Conservation (phyloP, 2,888 invertebrate genomes). For the Brachyopa scutellaris region DNA sequence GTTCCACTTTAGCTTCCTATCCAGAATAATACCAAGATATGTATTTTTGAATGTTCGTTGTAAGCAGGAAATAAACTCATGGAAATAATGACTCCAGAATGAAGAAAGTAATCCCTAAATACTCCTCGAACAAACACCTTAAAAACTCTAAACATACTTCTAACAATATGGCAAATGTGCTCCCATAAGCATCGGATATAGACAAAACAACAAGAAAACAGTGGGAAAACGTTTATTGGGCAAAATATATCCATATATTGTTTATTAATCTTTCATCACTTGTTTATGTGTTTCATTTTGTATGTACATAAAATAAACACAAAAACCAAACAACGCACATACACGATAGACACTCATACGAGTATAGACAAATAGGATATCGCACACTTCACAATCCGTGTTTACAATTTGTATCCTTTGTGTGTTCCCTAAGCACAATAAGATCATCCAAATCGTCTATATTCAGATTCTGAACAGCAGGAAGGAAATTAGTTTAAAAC, state of each 20-base stretch:
- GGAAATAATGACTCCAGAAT: too few relatives aligned
- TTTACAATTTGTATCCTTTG: slow-evolving; percentile 45
- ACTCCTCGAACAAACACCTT: too few relatives aligned
- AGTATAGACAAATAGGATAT: slow-evolving; percentile 36
- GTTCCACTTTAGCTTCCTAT: too few relatives aligned
- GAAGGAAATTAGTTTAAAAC: slow-evolving; percentile 59
- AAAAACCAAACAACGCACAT: slow-evolving; percentile 25
- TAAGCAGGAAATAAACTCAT: too few relatives aligned
- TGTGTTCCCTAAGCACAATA: slow-evolving; percentile 23
- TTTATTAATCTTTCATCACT: slow-evolving; percentile 58
- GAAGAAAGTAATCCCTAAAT: too few relatives aligned
- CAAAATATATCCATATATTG: slow-evolving; percentile 31
- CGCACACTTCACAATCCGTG: slow-evolving; percentile 34
- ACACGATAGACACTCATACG: too few relatives aligned
- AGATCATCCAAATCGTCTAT: neutral
- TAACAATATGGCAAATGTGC: neutral
- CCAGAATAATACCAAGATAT: too few relatives aligned
- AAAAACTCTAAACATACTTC: neutral
- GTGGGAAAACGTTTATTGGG: slow-evolving; percentile 17
- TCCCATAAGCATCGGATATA: neutral
- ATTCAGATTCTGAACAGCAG: slow-evolving; percentile 22
- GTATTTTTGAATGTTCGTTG: too few relatives aligned
- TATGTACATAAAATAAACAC: slow-evolving; percentile 53
- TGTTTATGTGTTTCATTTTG: slow-evolving; percentile 51
- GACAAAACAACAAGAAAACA: too few relatives aligned